Evolutionary conservation across 2,888 invertebrate genomes (phyloP), one percentile per base, ranked within the genome.

Genomic region (Strigamia transsilvanica): DNA sequence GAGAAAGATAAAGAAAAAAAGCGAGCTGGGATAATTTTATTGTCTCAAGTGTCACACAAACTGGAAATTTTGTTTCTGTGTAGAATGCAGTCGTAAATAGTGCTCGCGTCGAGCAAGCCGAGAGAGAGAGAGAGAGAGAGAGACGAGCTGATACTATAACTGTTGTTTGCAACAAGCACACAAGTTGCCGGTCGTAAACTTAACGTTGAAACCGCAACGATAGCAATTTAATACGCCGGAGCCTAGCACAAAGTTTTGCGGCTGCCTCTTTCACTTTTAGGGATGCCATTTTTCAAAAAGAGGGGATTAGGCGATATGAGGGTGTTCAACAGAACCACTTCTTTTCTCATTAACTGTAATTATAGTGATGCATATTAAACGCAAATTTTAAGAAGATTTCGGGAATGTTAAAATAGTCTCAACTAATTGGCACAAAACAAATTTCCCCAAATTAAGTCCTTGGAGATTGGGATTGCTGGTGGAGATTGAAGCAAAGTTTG

Each of bases 191-290:
- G 73, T 73, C 73, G 73, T 73, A 73, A 73, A 73, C 73, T 73
- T 73, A 73, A 73, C 73, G 73, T 73, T 23, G 73, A 73, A 73
- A 73, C 73, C 73, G 73, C 73, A 73, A 73, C 73, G 73, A 73
- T 73, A 73, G 73, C 73, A 73, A 73, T 73, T 73, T 73, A 73
- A 73, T 73, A 73, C 73, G 73, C 73, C 73, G 27, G 73, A 73
- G 73, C 73, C 73, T 73, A 15, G 73, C 73, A 73, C 73, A 73
- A 56, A 73, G 73, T 73, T 73, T 73, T 73, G 73, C 73, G 73
- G 73, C 73, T 73, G 73, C 73, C 32, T 73, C 73, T 27, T 73
- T 73, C 32, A 73, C 73, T 73, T 73, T 73, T 73, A 32, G 73
- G 73, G 73, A 73, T 73, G 27, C 27, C 73, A 73, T 73, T 73